Base-by-base conservation (phyloP, 2,113 vertebrate species). In the Grantiella picta region DNA sequence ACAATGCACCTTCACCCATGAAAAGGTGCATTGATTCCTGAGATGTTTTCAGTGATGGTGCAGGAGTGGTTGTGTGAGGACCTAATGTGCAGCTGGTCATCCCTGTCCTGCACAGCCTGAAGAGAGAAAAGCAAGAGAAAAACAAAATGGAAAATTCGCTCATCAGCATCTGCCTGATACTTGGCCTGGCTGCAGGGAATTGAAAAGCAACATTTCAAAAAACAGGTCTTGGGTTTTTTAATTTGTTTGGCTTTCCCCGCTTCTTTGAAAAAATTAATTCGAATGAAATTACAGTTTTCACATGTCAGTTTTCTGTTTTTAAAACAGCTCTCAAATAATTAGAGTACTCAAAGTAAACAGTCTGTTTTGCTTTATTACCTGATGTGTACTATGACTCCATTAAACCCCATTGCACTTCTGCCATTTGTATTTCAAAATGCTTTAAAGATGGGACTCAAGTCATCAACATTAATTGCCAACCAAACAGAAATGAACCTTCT, bases 271-370 rank as follows among this genome's bases (percentile, higher is more conserved):
- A 77, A 91, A 92, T 38, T 59, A 80, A 70, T 90, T 73, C 29
- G 79, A 92, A 59, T 65, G 5, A 91, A 95, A 94, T 94, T 38
- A 60, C 64, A 60, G 54, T 84, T 92, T 91, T 95, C 83, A 42
- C 73, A 50, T 83, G 64, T 65, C 5, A 0, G 4, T 82, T 77
- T 50, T 56, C 64, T 53, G 36, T 73, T 78, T 91, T 61, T 40
- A 47, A 77, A 95, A 97, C 97, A 98, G 98, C 97, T 97, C 97
- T 98, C 95, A 97, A 98, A 96, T 98, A 97, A 98, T 98, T 98
- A 97, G 78, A 35, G 56, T 54, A 45, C 75, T 94, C 90, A 95
- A 75, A 96, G 96, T 97, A 98, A 98, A 98, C 96, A 98, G 83
- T 82, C 96, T 97, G 91, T 98, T 97, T 87, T 77, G 97, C 97